These are phyloP conservation scores for Enteromius fasciolatus DNA, from an alignment of 2,797 vertebrate species.

Conservation along the genomic window DNA sequence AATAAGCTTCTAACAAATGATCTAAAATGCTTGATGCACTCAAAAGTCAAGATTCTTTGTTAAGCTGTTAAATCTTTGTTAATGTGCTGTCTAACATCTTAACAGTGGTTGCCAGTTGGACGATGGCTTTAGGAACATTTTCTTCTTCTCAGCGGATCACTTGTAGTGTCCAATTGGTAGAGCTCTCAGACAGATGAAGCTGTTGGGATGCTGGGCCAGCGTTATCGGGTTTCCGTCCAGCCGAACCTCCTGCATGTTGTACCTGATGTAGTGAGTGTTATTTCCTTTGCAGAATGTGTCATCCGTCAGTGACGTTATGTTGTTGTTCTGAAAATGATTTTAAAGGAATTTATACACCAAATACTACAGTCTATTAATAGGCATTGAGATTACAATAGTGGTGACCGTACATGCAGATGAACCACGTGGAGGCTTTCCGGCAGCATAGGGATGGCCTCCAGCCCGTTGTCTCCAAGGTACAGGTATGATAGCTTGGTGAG, in stretches of 20 bases:
- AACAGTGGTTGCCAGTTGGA: constrained; percentile 28
- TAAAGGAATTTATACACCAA: neutral
- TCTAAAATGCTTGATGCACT: constrained; percentile 4
- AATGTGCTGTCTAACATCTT: constrained; percentile 14
- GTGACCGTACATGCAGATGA: constrained; percentile 84
- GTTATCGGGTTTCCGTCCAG: constrained; percentile 89
- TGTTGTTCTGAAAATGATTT: constrained; percentile 84
- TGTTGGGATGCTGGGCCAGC: constrained; percentile 85
- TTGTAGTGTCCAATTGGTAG: constrained; percentile 87
- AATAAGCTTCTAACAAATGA: constrained; percentile 14
- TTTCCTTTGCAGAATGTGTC: constrained; percentile 94
- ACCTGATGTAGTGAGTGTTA: constrained; percentile 84
- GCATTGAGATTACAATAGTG: neutral
- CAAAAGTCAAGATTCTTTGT: constrained; percentile 25
- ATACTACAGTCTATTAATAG: neutral
- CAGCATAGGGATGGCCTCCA: constrained; percentile 88
- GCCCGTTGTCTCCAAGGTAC: constrained; percentile 87
- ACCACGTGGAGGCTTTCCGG: constrained; percentile 88
- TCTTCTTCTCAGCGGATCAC: constrained; percentile 66
- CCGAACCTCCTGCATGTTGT: constrained; percentile 83
- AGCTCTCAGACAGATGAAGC: constrained; percentile 87
- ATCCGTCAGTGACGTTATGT: constrained; percentile 86
- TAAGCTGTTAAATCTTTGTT: constrained; percentile 31
- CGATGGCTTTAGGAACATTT: constrained; percentile 28
- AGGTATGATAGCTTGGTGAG: constrained; percentile 86